Conservation (phyloP, 2,113 vertebrate genomes). For the Gavia stellata region DNA sequence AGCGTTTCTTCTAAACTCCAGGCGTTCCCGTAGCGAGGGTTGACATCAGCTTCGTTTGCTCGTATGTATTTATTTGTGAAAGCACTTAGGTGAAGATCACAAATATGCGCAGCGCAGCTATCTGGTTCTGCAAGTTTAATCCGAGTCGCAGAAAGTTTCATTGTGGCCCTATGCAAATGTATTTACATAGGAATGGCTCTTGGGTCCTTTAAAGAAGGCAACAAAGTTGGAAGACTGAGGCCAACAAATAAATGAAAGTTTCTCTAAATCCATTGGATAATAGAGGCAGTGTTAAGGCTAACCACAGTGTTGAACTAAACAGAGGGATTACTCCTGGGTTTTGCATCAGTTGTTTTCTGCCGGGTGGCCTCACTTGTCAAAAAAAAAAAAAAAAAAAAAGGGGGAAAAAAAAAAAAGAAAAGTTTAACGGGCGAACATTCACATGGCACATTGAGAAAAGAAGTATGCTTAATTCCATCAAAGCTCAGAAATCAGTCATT, state of each 20-base stretch:
- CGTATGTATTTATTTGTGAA: constrained; percentile 64
- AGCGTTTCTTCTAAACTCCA: constrained; percentile 15
- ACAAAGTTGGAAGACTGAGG: constrained; percentile 83
- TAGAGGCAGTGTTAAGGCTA: constrained; percentile 98
- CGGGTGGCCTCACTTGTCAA: constrained; percentile 98
- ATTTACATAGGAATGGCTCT: constrained; percentile 84
- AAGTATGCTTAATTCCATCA: constrained; percentile 99
- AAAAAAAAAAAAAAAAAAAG: constrained; percentile 72
- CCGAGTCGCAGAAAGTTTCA: constrained; percentile 73
- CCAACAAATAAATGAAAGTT: constrained; percentile 98
- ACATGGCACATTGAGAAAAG: constrained; percentile 91
- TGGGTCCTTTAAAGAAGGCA: constrained; percentile 78
- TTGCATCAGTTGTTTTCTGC: constrained; percentile 99
- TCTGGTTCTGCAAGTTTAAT: constrained; percentile 73
- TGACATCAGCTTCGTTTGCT: constrained; percentile 51
- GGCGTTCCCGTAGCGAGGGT: not conserved
- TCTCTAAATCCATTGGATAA: constrained; percentile 99
- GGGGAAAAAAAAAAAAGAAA: constrained; percentile 66
- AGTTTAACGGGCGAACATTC: constrained; percentile 90
- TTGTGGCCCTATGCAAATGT: constrained; percentile 84
- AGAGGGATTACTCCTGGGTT: constrained; percentile 96
- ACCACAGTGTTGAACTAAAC: constrained; percentile 94
- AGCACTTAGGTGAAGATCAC: constrained; percentile 71
- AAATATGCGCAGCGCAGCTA: constrained; percentile 54
- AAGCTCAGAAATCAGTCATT: constrained; percentile 97